Evolutionary conservation across 2,888 invertebrate genomes (phyloP).

Genomic region (Torymus tubicola): DNA sequence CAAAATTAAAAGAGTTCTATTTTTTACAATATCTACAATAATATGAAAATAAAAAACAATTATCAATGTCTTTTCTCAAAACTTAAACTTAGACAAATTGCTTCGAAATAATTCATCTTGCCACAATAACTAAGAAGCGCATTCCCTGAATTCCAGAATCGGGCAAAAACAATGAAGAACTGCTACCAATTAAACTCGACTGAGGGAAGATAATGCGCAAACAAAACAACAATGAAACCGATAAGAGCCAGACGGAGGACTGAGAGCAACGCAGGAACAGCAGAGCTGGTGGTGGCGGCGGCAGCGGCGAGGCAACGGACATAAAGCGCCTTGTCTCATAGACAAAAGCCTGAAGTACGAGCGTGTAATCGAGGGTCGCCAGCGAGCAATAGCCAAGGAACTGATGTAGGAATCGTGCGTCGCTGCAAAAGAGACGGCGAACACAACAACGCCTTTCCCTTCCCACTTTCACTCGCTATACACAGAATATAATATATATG

Average conservation of each 20-base stretch:
- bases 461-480: conserved; percentile 22
- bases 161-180: neutral
- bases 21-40: too few relatives aligned
- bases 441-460: neutral
- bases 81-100: too few relatives aligned
- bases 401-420: conserved; percentile 39
- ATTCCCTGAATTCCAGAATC: too few relatives aligned
- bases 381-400: conserved; percentile 31
- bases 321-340: conserved; percentile 9
- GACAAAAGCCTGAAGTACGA: conserved; percentile 39
- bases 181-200: neutral
- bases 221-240: conserved; percentile 38
- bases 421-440: conserved; percentile 5
- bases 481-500: conserved; percentile 34
- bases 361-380: conserved; percentile 25
- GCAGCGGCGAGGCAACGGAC: too few relatives aligned
- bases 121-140: too few relatives aligned
- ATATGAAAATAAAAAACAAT: too few relatives aligned
- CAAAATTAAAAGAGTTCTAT: too few relatives aligned
- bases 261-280: neutral
- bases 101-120: too few relatives aligned
- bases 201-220: neutral
- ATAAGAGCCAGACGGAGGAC: conserved; percentile 28
- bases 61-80: too few relatives aligned
- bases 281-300: too few relatives aligned